Evolutionary conservation across 2,888 invertebrate genomes (phyloP), one percentile per base, ranked within the genome.

Genomic region (Eilema sororculum): DNA sequence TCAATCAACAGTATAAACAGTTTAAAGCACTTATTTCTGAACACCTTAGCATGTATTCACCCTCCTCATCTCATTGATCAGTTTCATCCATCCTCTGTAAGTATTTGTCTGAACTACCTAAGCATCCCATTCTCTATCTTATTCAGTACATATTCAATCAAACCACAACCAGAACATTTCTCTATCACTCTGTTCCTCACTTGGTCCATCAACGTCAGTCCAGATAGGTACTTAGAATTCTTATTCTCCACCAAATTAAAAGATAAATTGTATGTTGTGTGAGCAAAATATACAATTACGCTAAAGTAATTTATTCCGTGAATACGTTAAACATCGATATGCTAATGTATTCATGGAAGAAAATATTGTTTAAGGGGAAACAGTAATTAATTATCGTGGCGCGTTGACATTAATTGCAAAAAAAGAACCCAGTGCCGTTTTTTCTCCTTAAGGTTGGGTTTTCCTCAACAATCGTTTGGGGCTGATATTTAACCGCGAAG

Each of bases 281-380:
- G 20, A n/a, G 22, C 33, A 56, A 52, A 20, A 46, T 62, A 57
- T 33, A 25, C n/a, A 30, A 30, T 30, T 41, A 16, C 62, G 12
- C 24, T 8, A 25, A 64, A 63, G 52, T 65, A 33, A 69, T 52
- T 65, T 46, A 52, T 37, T 63, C 58, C 58, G 28, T 52, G 65
- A 60, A 69, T 60, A 58, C 60, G 33, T 60, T 24, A 65, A 69
- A 10, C n/a, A 64, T 65, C 65, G 65, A 37, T 65, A 69, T 65
- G 65, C 52, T 69, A 65, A 69, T 69, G 60, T 61, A 69, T 69
- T 69, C 61, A 65, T 65, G 52, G 69, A 61, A 65, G 60, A 65
- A 65, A 69, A 69, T 69, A 65, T 69, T 69, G 69, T 61, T 56
- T 65, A 69, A 61, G 65, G 69, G 65, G 69, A 61, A 69, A 65